Base-by-base conservation (phyloP, 2,797 vertebrate species). In the Oreortyx pictus region DNA sequence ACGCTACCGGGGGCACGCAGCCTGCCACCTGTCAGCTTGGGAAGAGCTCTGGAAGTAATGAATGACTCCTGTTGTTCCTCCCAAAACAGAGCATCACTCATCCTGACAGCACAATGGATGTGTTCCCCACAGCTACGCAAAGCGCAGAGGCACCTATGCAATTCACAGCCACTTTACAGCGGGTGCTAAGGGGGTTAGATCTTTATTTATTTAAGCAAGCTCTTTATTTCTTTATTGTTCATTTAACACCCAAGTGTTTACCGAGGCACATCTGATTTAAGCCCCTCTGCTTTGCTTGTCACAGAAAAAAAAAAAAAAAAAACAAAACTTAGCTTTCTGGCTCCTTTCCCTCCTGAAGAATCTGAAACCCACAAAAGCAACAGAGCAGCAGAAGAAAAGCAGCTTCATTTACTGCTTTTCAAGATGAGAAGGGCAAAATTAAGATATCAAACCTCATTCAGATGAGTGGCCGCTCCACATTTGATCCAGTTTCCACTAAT, bases 51-150 rank as follows among this genome's bases (percentile, higher is more conserved):
- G 5, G 1, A 94, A 82, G 75, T 95, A 97, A 97, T 50, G 68
- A 96, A 97, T 85, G 35, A 75, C 56, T 92, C 60, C 72, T 91
- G 75, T 71, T 93, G 80, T 82, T 95, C 90, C 86, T 71, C 91
- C 86, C 82, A 86, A 96, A 96, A 86, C 77, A 92, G 73, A 73
- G 52, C 66, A 96, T 96, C 93, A 77, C 72, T 97, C 95, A 96
- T 71, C 74, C 75, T 96, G 94, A 96, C 95, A 96, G 68, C 35
- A 37, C 56, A 92, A 91, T 23, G 3, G 17, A 95, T 72, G 88
- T 18, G 46, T 75, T 95, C 74, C 91, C 88, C 73, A 66, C 35
- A 85, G 89, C 90, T 61, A 76, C 11, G 17, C 84, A 88, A 15
- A 23, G 81, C 64, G 0, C 8, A 11, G 82, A 94, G 81, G 67